Evolutionary conservation across 1,140 invertebrate species (phyloP), one percentile per base, ranked within the genome.

Genomic region (Drosophila mauritiana): DNA sequence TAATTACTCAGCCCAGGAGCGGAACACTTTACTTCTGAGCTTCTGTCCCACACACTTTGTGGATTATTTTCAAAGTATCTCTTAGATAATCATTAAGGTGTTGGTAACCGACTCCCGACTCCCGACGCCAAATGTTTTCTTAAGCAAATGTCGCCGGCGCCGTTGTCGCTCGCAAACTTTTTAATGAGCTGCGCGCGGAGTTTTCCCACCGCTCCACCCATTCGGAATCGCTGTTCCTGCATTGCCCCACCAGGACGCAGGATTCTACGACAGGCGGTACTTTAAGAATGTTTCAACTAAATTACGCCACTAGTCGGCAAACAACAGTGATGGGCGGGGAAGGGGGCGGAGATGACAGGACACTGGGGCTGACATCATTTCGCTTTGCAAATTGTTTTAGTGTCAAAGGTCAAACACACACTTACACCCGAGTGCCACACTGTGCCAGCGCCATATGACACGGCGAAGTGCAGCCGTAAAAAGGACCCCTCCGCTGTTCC

Each of bases 261-360:
- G 40, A 57, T 53, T 78, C 64, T 59, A 63, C 69, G 78, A 86
- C 82, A 75, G 57, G 62, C 70, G 54, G 42, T 69, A 67, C 83
- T 89, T 89, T 79, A 88, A 88, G 84, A 84, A 88, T 88, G 83
- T 88, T 88, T 89, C 80, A 89, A 76, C 83, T 84, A 73, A 88
- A 88, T 88, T 88, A 88, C 81, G 73, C 52, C 65, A 48, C 20
- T 51, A 48, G 48, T 15, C 8, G 11, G 51, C 45, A 42, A 53
- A 48, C 48, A 53, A 37, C 20, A 46, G 7, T 8, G 31, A 3
- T 3, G 22, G 40, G 22, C 15, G 31, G 3, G 13, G 37, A 8
- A 8, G 13, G 3, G 3, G 13, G 1, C 13, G 20, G 11, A 6
- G 8, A 11, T 22, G 31, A 43, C 22, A 53, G 63, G 56, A 70